These are phyloP conservation scores for Bombus polaris DNA, from an alignment of 1,140 invertebrate genomes.

Conservation along the genomic window DNA sequence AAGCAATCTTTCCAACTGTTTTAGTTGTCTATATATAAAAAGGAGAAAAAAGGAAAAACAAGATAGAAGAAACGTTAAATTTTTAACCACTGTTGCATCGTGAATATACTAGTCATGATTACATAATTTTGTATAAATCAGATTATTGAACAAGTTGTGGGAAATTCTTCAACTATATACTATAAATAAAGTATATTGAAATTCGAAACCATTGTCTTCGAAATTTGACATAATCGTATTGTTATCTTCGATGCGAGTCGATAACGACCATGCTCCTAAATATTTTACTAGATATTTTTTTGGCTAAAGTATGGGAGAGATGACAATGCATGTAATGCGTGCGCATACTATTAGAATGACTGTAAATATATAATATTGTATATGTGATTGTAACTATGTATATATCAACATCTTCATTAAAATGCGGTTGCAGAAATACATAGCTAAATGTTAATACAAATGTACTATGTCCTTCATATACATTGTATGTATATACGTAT, in stretches of 20 bases:
- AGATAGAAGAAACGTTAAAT: background rate
- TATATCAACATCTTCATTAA: conserved; percentile 69
- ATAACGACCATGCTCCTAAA: conserved; percentile 6
- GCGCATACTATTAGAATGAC: conserved; percentile 36
- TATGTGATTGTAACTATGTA: conserved; percentile 74
- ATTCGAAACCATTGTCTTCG: conserved; percentile 23
- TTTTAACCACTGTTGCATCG: background rate
- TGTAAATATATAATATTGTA: conserved; percentile 68
- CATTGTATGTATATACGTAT: too few relatives aligned
- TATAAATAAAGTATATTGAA: conserved; percentile 6
- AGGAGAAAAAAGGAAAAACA: background rate
- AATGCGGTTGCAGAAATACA: conserved; percentile 58
- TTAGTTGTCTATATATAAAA: background rate
- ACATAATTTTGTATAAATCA: conserved; percentile 32
- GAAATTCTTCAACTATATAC: background rate
- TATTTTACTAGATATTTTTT: conserved; percentile 52
- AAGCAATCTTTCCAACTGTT: background rate
- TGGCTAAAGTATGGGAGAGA: background rate
- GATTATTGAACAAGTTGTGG: background rate
- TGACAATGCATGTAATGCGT: conserved; percentile 7
- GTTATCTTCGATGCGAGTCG: conserved; percentile 15
- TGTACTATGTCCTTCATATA: background rate
- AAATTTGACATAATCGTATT: conserved; percentile 50
- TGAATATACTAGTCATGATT: conserved; percentile 14
- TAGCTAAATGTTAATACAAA: background rate